Conservation (phyloP, 2,888 invertebrate species). For the Laothoe populi region DNA sequence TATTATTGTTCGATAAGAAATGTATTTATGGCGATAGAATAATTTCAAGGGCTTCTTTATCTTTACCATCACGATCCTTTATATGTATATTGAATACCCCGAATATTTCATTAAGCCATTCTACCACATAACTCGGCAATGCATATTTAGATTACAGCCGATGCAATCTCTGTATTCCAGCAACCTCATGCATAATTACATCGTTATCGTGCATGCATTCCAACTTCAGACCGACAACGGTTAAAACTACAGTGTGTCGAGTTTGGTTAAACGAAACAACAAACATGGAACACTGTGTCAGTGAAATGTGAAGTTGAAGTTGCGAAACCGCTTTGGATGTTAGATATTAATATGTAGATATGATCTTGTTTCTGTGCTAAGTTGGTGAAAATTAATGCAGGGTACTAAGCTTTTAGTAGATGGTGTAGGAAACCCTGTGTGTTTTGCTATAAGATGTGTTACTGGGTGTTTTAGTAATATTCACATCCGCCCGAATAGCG, state of each 20-base stretch:
- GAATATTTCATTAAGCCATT: constrained; percentile 12
- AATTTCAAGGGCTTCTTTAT: background rate
- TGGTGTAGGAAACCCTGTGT: background rate
- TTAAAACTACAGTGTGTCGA: constrained; percentile 26
- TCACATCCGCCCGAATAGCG: too few species aligned
- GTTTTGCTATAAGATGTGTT: background rate
- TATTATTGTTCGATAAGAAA: too few species aligned
- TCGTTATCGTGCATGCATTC: constrained; percentile 29
- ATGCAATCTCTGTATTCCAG: constrained; percentile 29
- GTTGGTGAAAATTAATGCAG: constrained; percentile 1
- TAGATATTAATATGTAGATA: background rate
- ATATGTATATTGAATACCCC: constrained; percentile 1
- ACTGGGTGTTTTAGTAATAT: too few species aligned
- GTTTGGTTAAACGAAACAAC: constrained; percentile 28
- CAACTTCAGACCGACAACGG: constrained; percentile 25
- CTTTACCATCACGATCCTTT: background rate
- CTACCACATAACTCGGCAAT: constrained; percentile 23
- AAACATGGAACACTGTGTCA: constrained; percentile 28
- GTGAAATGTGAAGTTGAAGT: constrained; percentile 27
- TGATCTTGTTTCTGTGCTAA: constrained; percentile 22
- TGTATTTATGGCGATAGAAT: too few species aligned
- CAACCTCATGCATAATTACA: constrained; percentile 31
- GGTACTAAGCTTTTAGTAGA: too few species aligned
- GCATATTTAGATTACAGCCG: constrained; percentile 31
- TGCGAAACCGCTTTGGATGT: constrained; percentile 6